Conservation (phyloP, 2,888 invertebrate species). For the Cosmia trapezina region DNA sequence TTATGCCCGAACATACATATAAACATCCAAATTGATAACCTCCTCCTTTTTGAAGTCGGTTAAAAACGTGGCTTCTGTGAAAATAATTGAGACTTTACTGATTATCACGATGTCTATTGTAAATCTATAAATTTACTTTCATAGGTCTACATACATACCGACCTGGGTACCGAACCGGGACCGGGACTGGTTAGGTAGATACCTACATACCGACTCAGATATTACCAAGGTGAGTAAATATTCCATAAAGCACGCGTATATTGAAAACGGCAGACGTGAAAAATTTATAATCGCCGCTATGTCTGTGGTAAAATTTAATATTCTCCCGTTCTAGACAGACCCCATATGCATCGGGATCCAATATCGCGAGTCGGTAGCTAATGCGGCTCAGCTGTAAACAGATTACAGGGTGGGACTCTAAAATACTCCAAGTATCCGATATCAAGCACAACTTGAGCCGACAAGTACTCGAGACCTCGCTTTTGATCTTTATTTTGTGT, state of each 20-base stretch:
- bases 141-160: not conserved
- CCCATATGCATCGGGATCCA: conserved; percentile 65
- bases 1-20: too few relatives aligned
- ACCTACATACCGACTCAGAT: not conserved
- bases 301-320: conserved; percentile 59
- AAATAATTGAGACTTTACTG: not conserved
- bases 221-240: conserved; percentile 33
- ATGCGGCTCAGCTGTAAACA: conserved; percentile 65
- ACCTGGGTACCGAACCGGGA: too few relatives aligned
- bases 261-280: conserved; percentile 54
- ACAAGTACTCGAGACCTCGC: conserved; percentile 65
- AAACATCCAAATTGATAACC: too few relatives aligned
- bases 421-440: conserved; percentile 67
- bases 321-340: conserved; percentile 49
- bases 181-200: too few relatives aligned
- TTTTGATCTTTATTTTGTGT: conserved; percentile 74
- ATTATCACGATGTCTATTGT: not conserved
- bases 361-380: conserved; percentile 65
- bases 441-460: conserved; percentile 70
- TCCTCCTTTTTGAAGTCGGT: too few relatives aligned
- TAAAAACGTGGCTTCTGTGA: not conserved
- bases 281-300: conserved; percentile 54
- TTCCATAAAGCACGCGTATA: conserved; percentile 42
- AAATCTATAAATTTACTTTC: not conserved
- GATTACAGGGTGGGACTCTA: conserved; percentile 60